phyloP scores from a whole-genome alignment of 2,113 vertebrate species.

The Macrotis lagotis region DNA sequence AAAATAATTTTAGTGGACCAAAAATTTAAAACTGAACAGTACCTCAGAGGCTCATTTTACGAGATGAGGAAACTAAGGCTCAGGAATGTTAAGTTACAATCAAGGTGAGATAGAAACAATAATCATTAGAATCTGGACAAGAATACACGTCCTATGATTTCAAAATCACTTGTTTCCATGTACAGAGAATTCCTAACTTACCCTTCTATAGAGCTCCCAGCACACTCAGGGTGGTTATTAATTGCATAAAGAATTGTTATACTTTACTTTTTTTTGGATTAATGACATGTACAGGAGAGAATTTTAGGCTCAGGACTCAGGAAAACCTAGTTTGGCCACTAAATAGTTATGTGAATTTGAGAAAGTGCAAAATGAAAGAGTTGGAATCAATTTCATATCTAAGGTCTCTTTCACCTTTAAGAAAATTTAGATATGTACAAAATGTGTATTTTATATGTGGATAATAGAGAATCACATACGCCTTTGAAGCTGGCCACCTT shows the following conservation, averaged over 20 bases:
- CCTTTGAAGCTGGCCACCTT: not conserved
- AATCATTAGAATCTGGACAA: not conserved
- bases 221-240: slow-evolving; percentile 17
- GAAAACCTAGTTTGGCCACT: not conserved
- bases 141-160: not conserved
- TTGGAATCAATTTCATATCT: not conserved
- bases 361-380: not conserved
- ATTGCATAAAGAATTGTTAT: not conserved
- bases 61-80: not conserved
- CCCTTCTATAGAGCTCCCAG: slow-evolving; percentile 24
- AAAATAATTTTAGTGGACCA: not conserved
- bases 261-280: slow-evolving; percentile 47
- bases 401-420: not conserved
- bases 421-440: not conserved
- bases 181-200: slow-evolving; percentile 12
- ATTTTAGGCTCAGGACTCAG: not conserved
- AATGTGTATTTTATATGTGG: not conserved
- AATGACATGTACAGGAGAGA: slow-evolving; percentile 26
- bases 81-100: not conserved
- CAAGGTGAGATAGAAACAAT: not conserved
- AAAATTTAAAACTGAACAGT: not conserved
- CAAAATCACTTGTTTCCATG: not conserved
- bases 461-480: not conserved
- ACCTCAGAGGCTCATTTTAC: not conserved
- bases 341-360: not conserved